phyloP scores from a whole-genome alignment of 23 tunicate species.

The Diplosoma virens region DNA sequence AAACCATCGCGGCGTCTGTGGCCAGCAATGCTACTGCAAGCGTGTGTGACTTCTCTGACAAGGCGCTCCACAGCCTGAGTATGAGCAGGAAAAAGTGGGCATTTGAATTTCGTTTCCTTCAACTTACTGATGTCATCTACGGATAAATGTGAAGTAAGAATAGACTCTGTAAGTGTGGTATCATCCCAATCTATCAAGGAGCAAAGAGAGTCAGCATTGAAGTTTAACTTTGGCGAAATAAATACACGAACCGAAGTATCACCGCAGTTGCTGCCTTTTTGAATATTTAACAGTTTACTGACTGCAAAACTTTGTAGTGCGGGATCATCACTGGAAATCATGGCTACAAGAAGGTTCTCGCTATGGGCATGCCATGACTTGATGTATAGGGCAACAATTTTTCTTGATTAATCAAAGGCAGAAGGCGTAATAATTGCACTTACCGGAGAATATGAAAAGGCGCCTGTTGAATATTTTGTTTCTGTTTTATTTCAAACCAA shows the following conservation, averaged over 20 bases:
- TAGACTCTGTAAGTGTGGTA: constrained; percentile 6
- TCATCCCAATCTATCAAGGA: constrained; percentile 13
- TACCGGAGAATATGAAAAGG: constrained; percentile 16
- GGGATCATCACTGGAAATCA: constrained; percentile 22
- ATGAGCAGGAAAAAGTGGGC: constrained; percentile 5
- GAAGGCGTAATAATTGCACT: constrained; percentile 23
- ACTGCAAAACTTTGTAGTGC: constrained; percentile 3
- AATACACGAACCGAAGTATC: constrained; percentile 9
- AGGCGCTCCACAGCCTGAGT: too few relatives aligned
- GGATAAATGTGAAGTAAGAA: constrained; percentile 9
- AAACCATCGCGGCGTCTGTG: constrained; percentile 18
- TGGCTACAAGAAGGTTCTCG: constrained; percentile 4
- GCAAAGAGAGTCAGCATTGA: constrained; percentile 13
- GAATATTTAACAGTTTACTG: not conserved
- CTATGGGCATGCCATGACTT: constrained; percentile 26
- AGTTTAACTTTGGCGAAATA: not conserved
- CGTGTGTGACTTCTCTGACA: too few relatives aligned
- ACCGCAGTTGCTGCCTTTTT: constrained; percentile 13
- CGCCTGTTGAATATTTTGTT: constrained; percentile 15
- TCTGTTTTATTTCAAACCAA: constrained; percentile 6
- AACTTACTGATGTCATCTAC: not conserved
- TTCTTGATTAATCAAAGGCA: constrained; percentile 2
- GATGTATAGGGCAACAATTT: constrained; percentile 4
- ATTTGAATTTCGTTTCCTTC: constrained; percentile 2
- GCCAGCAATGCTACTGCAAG: too few relatives aligned